These are phyloP conservation scores for Drosophila yooni DNA, from an alignment of 2,888 invertebrate species.

Conservation along the genomic window DNA sequence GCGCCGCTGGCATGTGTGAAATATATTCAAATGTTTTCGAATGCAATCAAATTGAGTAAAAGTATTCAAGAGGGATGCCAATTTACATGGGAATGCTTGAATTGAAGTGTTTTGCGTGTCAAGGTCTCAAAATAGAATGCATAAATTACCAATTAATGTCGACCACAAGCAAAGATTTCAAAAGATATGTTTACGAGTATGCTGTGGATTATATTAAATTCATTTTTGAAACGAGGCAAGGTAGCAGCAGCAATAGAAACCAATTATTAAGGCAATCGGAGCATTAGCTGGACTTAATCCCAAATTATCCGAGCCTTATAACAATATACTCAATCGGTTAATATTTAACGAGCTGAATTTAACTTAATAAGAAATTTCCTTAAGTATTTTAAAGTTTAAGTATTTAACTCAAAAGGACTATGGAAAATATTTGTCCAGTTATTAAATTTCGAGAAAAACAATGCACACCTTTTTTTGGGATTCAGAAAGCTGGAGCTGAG, in stretches of 20 bases:
- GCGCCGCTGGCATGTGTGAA: conserved; percentile 46
- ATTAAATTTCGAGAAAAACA: conserved; percentile 16
- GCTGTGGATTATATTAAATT: not conserved
- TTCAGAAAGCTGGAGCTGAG: not conserved
- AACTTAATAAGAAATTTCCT: not conserved
- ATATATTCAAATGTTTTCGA: conserved; percentile 32
- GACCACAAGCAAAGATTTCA: conserved; percentile 4
- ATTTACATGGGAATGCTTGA: conserved; percentile 8
- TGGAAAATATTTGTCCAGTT: not conserved
- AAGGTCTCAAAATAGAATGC: conserved; percentile 1
- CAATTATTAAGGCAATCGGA: not conserved
- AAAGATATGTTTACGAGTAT: not conserved
- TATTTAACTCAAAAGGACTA: not conserved
- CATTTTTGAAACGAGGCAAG: not conserved
- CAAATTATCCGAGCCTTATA: not conserved
- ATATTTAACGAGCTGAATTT: not conserved
- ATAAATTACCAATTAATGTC: conserved; percentile 12
- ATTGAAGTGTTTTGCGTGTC: conserved; percentile 14
- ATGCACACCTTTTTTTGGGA: not conserved
- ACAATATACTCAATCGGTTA: not conserved
- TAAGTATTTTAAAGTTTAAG: not conserved
- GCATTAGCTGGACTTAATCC: not conserved
- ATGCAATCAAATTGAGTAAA: not conserved
- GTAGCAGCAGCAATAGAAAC: not conserved
- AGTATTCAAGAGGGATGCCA: conserved; percentile 5